phyloP scores from a whole-genome alignment of 2,888 invertebrate species.

The Acrobasis repandana region DNA sequence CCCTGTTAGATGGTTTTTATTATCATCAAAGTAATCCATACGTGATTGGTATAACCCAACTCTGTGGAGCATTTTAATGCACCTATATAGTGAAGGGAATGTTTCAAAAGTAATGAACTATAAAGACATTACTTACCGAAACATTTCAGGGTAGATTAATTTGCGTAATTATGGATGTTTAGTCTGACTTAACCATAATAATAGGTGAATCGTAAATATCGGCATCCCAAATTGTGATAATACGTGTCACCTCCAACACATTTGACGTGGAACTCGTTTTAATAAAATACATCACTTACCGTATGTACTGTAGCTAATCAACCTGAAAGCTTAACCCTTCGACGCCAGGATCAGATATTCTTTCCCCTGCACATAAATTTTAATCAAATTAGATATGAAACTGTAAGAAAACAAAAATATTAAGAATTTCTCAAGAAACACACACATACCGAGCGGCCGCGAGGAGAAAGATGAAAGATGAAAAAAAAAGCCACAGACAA shows the following conservation, averaged over 20 bases:
- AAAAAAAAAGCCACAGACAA: neutral
- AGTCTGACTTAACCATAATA: neutral
- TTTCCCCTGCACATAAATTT: slow-evolving; percentile 64
- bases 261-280: slow-evolving; percentile 79
- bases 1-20: no score
- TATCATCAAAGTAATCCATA: no score
- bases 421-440: slow-evolving; percentile 45
- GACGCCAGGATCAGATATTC: slow-evolving; percentile 73
- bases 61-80: no score
- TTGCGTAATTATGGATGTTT: neutral
- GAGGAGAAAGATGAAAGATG: slow-evolving; percentile 64
- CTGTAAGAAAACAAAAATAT: slow-evolving; percentile 47
- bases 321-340: slow-evolving; percentile 68
- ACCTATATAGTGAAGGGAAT: no score
- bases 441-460: slow-evolving; percentile 74
- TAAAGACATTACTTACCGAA: neutral
- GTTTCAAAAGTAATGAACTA: neutral
- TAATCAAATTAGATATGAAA: slow-evolving; percentile 44
- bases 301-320: slow-evolving; percentile 79
- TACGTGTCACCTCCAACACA: slow-evolving; percentile 82
- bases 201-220: slow-evolving; percentile 33
- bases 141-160: neutral
- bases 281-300: slow-evolving; percentile 68
- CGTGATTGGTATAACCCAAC: no score
- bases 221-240: slow-evolving; percentile 69